phyloP scores from a whole-genome alignment of 2,888 invertebrate genomes.

The Drosophila engyochracea region DNA sequence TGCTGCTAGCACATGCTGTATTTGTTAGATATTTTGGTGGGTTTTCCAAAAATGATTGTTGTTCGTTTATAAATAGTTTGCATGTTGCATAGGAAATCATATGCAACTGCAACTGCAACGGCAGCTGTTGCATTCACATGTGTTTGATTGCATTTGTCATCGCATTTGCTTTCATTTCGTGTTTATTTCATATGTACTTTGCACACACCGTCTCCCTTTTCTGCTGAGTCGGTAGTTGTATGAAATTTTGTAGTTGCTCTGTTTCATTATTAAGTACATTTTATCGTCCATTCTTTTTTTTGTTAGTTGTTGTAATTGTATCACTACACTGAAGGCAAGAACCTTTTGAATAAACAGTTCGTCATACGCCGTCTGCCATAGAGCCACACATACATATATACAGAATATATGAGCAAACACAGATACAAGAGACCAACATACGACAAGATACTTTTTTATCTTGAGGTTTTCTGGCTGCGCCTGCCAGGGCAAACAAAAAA shows the following conservation, averaged over 20 bases:
- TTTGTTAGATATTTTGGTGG: conserved; percentile 33
- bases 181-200: conserved; percentile 40
- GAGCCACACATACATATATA: conserved; percentile 11
- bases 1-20: conserved; percentile 49
- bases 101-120: conserved; percentile 9
- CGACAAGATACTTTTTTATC: conserved; percentile 71
- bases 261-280: conserved; percentile 47
- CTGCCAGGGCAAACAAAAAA: conserved; percentile 30
- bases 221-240: conserved; percentile 60
- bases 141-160: conserved; percentile 50
- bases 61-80: conserved; percentile 51
- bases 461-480: conserved; percentile 55
- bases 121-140: conserved; percentile 32
- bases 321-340: conserved; percentile 74
- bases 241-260: conserved; percentile 37
- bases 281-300: conserved; percentile 40
- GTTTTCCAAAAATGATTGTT: conserved; percentile 49
- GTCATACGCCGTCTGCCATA: conserved; percentile 42
- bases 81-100: conserved; percentile 30
- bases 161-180: conserved; percentile 52
- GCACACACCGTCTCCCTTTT: conserved; percentile 52
- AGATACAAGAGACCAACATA: conserved; percentile 12
- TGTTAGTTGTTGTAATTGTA: conserved; percentile 69
- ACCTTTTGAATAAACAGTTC: conserved; percentile 71
- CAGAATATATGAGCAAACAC: conserved; percentile 14